These are phyloP conservation scores for Ferrisia virgata DNA, from an alignment of 2,888 invertebrate genomes.

Conservation along the genomic window DNA sequence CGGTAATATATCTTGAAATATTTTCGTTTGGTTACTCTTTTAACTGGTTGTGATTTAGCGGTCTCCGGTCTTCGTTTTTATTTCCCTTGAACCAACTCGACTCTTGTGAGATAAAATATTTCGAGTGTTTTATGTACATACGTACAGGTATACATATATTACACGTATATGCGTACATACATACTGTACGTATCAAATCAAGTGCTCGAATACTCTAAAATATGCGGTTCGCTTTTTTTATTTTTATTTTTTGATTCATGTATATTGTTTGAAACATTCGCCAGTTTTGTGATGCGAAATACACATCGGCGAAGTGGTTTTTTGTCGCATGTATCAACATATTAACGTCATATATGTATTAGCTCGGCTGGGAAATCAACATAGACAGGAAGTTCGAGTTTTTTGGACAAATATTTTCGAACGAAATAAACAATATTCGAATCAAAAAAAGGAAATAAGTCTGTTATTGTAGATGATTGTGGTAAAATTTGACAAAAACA, in stretches of 20 bases:
- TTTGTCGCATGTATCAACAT: background rate
- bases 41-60: slow-evolving; percentile 5
- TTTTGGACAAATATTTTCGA: background rate
- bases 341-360: background rate
- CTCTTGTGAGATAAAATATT: background rate
- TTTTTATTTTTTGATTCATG: background rate
- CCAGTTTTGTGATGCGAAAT: background rate
- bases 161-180: background rate
- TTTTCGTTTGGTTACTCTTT: background rate
- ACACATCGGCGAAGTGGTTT: background rate
- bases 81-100: background rate
- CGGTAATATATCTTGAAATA: background rate
- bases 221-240: background rate
- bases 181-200: background rate
- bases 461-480: background rate
- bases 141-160: background rate
- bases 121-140: background rate
- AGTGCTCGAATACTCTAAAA: background rate
- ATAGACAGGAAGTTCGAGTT: background rate
- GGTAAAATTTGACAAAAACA: background rate
- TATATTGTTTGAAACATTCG: background rate
- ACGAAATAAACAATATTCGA: background rate
- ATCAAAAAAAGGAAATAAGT: background rate
- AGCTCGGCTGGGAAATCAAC: background rate
- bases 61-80: background rate